Evolutionary conservation across 1,140 invertebrate species (phyloP), one percentile per base, ranked within the genome.

Genomic region (Drosophila biarmipes): DNA sequence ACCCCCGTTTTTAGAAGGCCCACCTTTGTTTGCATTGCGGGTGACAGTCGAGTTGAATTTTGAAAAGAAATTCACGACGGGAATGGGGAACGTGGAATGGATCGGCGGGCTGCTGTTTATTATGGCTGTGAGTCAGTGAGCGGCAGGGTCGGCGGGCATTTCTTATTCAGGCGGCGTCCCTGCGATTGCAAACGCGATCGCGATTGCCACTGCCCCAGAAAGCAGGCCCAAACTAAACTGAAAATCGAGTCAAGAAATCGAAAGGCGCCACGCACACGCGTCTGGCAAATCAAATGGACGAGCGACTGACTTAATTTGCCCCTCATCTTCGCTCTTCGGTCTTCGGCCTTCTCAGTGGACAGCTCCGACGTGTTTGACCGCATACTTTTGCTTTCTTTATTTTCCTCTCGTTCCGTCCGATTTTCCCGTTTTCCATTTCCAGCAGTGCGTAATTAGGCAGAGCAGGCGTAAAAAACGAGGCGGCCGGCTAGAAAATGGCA

Each of bases 241-340:
- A n/a, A n/a, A n/a, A n/a, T n/a, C n/a, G n/a, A 43, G 54, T 59
- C 29, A 46, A 24, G 71, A 76, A 87, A 87, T 86, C 64, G 82
- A 87, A 86, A 87, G 81, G 81, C 73, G 73, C 80, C 82, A 64
- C 59, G 82, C 82, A 78, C 82, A 75, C 79, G 55, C 71, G 82
- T 82, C 75, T 89, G 84, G 78, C 84, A 89, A 71, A 87, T 86
- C 82, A 86, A 86, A 82, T 46, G 82, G 82, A 78, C 82, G 81
- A 58, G 49, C 66, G 54, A 85, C 80, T 79, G 48, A 80, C 49
- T 64, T 63, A 62, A 61, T 51, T 54, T 55, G 31, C 58, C 42
- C 58, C 61, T 43, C 56, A 52, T 48, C 74, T 57, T 29, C 24
- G 0, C 3, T 24, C 46, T 4, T 29, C 27, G 5, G 2, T 29